Base-by-base conservation (phyloP, 2,113 vertebrate genomes). In the Phylloscopus trochilus region DNA sequence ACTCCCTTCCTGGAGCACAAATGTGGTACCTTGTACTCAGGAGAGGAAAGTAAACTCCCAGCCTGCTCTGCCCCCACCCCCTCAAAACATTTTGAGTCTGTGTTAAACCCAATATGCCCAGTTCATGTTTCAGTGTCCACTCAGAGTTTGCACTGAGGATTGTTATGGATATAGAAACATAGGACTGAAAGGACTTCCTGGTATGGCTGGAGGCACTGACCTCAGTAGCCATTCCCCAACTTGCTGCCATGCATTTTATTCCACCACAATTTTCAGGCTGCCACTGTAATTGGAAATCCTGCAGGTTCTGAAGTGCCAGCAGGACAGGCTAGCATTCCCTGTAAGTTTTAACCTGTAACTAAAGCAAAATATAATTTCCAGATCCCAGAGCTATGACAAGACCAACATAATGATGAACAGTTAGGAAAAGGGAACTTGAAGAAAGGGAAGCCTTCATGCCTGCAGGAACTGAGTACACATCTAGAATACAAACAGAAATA, bases 51-150 rank as follows among this genome's bases (percentile, higher is more conserved):
- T 11, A 33, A 81, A 6, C 23, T 56, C 41, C 26, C 52, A 27
- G 33, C 9, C 11, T 11, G 20, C 13, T 11, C 10, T 0, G 0
- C 7, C 14, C 35, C 15, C 6, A 39, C 11, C 14, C 47, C 59
- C 13, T 62, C 35, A 8, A 21, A 41, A 49, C 37, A 55, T 8
- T 44, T n/a, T 35, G 35, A 6, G 47, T 70, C 75, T 63, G 28
- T 28, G 43, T 52, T 49, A 82, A 81, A 88, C 7, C 62, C 43
- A n/a, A 15, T 76, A 43, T 35, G n/a, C 15, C 39, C 28, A 6
- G 52, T 19, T 88, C 28, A 17, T 3, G 51, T 75, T 59, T 62
- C 74, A 78, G 55, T 27, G 24, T 62, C n/a, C 30, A 31, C 22
- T 52, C 66, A 31, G 58, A 39, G 46, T 66, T 20, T 49, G 46